Conservation (phyloP, 2,113 vertebrate species). For the Anarrhichthys ocellatus region DNA sequence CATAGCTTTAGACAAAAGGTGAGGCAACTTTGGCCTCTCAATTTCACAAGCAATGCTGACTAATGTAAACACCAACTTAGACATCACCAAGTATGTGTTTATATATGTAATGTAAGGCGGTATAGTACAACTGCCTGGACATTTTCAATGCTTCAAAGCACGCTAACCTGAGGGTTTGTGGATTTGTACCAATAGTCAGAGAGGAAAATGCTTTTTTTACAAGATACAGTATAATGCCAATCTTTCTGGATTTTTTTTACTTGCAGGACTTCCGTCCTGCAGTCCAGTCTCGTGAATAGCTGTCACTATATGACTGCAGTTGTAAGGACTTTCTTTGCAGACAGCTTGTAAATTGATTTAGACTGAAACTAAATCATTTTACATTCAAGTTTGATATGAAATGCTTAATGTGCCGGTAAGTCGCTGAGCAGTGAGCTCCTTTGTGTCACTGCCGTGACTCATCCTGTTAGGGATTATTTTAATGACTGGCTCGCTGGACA, state of each 20-base stretch:
- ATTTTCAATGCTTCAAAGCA: neutral
- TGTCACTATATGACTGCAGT: neutral
- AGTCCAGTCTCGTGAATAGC: neutral
- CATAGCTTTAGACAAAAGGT: constrained; percentile 2
- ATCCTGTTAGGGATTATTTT: constrained; percentile 28
- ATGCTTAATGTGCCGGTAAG: constrained; percentile 16
- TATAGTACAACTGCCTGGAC: neutral
- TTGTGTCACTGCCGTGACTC: constrained; percentile 14
- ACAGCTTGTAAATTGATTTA: constrained; percentile 24
- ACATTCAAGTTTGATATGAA: constrained; percentile 15
- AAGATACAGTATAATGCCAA: no score
- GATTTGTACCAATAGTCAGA: neutral
- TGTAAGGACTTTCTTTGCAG: neutral
- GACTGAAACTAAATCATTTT: constrained; percentile 14
- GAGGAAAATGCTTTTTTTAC: neutral
- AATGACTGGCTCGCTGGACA: constrained; percentile 9
- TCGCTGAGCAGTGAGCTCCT: constrained; percentile 20
- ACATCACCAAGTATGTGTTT: neutral
- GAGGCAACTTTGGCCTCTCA: neutral
- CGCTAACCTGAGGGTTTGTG: neutral
- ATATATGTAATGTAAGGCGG: neutral
- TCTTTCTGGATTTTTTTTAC: neutral
- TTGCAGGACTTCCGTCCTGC: neutral
- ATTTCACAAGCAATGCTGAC: constrained; percentile 1
- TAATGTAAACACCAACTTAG: neutral